Base-by-base conservation (phyloP, 2,113 vertebrate species). In the Nesoenas mayeri region DNA sequence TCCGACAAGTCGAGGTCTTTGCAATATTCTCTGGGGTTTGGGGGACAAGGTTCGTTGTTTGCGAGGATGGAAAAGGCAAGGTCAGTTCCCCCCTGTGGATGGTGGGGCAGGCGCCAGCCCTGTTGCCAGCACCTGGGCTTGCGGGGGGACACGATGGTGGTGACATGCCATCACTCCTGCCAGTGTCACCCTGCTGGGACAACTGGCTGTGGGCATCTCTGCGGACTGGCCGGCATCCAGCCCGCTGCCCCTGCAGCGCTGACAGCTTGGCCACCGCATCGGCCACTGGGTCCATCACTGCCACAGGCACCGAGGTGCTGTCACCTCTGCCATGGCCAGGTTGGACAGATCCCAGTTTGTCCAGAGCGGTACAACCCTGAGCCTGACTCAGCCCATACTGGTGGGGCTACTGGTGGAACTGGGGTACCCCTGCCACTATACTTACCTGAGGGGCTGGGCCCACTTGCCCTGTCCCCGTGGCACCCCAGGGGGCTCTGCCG, bases 1-100 rank as follows among this genome's bases (percentile, higher is more conserved):
- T 98, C 98, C 74, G 99, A 99, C 95, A 99, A 98, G 97, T 99
- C 99, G 97, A 99, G 98, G 89, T 99, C 99, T 98, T 99, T 99
- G 98, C 99, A 99, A 98, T 99, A 99, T 98, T 99, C 99, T 99
- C 99, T 99, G 97, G 97, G 97, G 97, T 97, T 89, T 95, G 54
- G 58, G 96, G 95, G 96, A 96, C 96, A 96, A 97, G 89, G 91
- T 95, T 96, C 94, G 91, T 70, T 1, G 86, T 97, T 96, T 3
- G 54, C 13, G 31, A 91, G 96, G 95, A 95, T 89, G 94, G 95
- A 97, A 97, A 97, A 97, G 96, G 86, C 58, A 96, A 84, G 85
- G 89, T 96, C 96, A 97, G 82, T 95, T 96, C 93, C 88, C 48
- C 84, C 57, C 74, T 38, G 0, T 34, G 91, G 89, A 60, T 0